phyloP scores from a whole-genome alignment of 2,113 vertebrate genomes.

The Gymnorhina tibicen region DNA sequence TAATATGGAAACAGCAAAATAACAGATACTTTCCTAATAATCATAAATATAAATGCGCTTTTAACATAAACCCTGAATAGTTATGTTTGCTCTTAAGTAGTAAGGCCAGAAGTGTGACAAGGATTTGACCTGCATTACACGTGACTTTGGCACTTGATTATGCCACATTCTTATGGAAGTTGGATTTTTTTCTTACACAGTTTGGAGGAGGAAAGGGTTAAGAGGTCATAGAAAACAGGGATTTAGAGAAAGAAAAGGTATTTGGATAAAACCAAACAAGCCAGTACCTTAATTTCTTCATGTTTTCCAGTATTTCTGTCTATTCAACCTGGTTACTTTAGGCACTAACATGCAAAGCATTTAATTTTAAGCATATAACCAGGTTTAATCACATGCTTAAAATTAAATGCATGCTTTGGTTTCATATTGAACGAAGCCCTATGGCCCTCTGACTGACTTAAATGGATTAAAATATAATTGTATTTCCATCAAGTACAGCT shows the following conservation, averaged over 20 bases:
- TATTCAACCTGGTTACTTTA: not conserved
- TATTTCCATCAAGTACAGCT: slow-evolving; percentile 2
- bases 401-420: not conserved
- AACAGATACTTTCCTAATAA: not conserved
- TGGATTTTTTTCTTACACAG: not conserved
- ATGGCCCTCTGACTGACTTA: not conserved
- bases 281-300: not conserved
- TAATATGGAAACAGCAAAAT: not conserved
- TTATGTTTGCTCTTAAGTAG: not conserved
- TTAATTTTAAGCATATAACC: not conserved
- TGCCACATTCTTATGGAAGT: not conserved
- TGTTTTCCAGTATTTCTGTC: not conserved
- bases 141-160: not conserved
- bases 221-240: not conserved
- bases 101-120: not conserved
- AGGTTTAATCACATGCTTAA: slow-evolving; percentile 9
- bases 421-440: not conserved
- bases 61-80: not conserved
- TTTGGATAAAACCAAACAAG: not conserved
- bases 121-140: not conserved
- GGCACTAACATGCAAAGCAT: not conserved
- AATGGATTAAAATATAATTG: slow-evolving; percentile 21
- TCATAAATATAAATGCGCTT: not conserved
- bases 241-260: not conserved
- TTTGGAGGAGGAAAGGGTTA: not conserved